Conservation (phyloP, 1,140 invertebrate species). For the Bilobella aurantiaca region DNA sequence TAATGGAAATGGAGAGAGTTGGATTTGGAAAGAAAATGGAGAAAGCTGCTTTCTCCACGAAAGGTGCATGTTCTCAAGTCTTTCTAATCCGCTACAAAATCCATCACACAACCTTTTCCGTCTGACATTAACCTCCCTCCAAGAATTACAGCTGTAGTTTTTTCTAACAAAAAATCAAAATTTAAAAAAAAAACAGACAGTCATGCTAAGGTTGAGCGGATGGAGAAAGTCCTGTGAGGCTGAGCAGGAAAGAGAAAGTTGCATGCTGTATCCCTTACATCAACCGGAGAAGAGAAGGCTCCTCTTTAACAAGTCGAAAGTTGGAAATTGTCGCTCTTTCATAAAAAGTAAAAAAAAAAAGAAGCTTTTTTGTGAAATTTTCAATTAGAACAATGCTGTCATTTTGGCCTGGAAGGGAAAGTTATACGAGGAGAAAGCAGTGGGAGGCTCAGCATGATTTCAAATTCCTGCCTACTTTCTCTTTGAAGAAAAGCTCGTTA, state of each 20-base stretch:
- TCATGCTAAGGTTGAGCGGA: no score
- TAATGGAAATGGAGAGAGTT: slow-evolving; percentile 4
- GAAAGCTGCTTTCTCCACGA: not conserved
- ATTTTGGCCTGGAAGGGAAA: no score
- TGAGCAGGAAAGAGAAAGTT: no score
- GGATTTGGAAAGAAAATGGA: slow-evolving; percentile 2
- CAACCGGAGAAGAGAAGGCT: no score
- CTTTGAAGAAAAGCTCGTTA: not conserved
- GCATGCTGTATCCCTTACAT: no score
- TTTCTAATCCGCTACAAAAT: slow-evolving; percentile 4
- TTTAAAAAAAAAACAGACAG: no score
- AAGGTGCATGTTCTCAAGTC: not conserved
- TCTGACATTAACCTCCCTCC: not conserved
- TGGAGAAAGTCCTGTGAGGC: no score
- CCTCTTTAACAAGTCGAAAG: no score
- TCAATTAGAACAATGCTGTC: no score
- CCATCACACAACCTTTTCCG: not conserved
- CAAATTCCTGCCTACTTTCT: not conserved
- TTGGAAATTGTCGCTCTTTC: no score
- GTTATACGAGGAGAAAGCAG: not conserved
- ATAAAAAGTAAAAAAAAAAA: no score
- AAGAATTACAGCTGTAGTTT: not conserved
- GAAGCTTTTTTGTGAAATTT: no score
- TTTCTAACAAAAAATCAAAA: not conserved
- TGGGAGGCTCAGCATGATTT: not conserved